Evolutionary conservation across 1,140 invertebrate species (phyloP).

Genomic region (Meloidogyne floridensis): DNA sequence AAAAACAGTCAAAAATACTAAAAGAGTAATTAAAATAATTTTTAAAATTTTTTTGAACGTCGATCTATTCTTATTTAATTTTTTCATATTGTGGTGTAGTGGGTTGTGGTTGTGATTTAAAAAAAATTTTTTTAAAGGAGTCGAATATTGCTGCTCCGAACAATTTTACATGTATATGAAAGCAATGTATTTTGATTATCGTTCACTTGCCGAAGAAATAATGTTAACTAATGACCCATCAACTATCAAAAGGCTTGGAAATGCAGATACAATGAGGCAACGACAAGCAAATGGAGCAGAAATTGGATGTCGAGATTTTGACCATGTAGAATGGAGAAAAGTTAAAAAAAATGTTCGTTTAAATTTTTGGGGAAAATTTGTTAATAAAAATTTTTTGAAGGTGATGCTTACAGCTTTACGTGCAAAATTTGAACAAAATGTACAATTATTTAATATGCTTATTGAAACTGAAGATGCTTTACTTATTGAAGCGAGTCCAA

Average conservation of each 20-base stretch:
- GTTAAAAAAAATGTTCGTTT: conserved; percentile 9
- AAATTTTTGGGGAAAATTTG: background rate
- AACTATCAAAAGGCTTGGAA: conserved; percentile 9
- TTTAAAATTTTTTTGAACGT: no score
- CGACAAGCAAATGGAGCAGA: background rate
- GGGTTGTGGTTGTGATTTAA: no score
- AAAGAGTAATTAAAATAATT: no score
- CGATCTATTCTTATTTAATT: background rate
- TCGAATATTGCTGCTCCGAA: conserved; percentile 6
- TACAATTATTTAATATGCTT: background rate
- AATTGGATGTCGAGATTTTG: background rate
- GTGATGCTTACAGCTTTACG: conserved; percentile 14
- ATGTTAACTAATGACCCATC: background rate
- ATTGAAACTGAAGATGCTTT: background rate
- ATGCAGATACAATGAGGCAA: conserved; percentile 2
- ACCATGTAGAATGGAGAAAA: conserved; percentile 19
- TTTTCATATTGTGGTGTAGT: background rate
- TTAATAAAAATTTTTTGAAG: conserved; percentile 5
- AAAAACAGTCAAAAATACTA: no score
- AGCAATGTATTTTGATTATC: conserved; percentile 9
- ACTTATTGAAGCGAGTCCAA: conserved; percentile 12
- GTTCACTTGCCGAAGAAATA: conserved; percentile 11
- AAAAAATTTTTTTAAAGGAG: background rate
- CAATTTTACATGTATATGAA: conserved; percentile 22
- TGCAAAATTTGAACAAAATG: conserved; percentile 14